A percentile compares a stretch with the other conserved stretches of the same genome.
Conservation (phyloP, 2,888 invertebrate genomes). For the Rotaria magnacalcarata region DNA sequence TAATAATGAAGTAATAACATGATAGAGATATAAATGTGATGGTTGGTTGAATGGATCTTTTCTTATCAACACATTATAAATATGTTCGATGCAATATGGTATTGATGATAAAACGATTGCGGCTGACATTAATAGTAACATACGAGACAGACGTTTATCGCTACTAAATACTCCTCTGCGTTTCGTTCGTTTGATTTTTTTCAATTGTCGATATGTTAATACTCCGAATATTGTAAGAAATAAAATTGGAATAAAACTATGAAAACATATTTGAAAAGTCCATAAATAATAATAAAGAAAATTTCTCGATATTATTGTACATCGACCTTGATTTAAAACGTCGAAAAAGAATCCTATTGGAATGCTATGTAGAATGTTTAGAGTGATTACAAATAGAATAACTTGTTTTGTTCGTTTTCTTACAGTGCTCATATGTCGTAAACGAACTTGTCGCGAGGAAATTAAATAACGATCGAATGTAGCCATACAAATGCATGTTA, state of each 20-base stretch:
- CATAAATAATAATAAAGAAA: slow-evolving; percentile 3
- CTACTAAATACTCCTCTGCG: background rate
- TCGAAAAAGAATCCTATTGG: background rate
- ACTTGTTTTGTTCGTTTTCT: background rate
- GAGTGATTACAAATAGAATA: no score
- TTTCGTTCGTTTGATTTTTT: background rate
- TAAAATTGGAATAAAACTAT: background rate
- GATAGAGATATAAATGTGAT: background rate
- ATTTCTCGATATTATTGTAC: background rate
- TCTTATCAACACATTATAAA: background rate
- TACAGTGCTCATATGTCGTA: background rate
- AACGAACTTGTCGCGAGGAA: background rate
- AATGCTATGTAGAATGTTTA: background rate
- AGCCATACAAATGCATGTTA: background rate
- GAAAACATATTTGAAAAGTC: background rate
- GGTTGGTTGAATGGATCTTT: background rate
- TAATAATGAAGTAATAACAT: background rate
- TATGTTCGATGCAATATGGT: background rate
- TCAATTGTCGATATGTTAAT: background rate
- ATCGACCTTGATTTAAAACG: background rate
- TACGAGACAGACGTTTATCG: background rate
- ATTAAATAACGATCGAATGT: background rate
- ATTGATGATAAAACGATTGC: background rate
- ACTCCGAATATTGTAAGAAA: background rate
- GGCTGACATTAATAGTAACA: background rate